Conservation (phyloP, 2,888 invertebrate species). For the Drosophila kambysellisi region DNA sequence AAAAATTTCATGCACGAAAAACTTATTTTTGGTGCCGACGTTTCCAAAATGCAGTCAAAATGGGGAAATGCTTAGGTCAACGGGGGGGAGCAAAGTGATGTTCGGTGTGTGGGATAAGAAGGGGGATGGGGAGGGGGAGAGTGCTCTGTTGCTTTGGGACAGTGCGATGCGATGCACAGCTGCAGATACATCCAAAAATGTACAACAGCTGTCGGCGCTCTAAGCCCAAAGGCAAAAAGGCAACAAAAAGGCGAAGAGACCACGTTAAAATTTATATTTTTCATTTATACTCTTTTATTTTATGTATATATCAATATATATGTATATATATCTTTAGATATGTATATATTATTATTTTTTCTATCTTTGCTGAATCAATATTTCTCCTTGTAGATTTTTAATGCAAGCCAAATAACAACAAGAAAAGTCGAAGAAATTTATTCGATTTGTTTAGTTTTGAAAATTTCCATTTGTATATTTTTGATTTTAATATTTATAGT, state of each 20-base stretch:
- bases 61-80: conserved; percentile 1
- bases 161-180: conserved; percentile 54
- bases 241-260: conserved; percentile 18
- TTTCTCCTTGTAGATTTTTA: not conserved
- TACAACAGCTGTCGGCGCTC: conserved; percentile 65
- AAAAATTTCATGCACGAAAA: conserved; percentile 57
- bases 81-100: not conserved
- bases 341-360: not conserved
- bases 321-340: not conserved
- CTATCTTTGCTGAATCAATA: not conserved
- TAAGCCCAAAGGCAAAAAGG: conserved; percentile 20
- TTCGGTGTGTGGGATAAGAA: not conserved
- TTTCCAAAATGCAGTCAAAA: conserved; percentile 64
- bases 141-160: conserved; percentile 2
- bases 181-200: conserved; percentile 68
- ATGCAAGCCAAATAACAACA: not conserved
- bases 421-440: conserved; percentile 13
- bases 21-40: conserved; percentile 71
- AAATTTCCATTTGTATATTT: not conserved
- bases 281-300: conserved; percentile 5
- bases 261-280: conserved; percentile 27
- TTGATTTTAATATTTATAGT: not conserved
- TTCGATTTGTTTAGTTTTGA: not conserved
- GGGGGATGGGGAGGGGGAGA: not conserved
- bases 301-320: not conserved